Percentiles rank a stretch among this genome's conserved stretches.
These are phyloP conservation scores for Scaptomyza parva DNA, from an alignment of 2,888 invertebrate species.

Conservation along the genomic window DNA sequence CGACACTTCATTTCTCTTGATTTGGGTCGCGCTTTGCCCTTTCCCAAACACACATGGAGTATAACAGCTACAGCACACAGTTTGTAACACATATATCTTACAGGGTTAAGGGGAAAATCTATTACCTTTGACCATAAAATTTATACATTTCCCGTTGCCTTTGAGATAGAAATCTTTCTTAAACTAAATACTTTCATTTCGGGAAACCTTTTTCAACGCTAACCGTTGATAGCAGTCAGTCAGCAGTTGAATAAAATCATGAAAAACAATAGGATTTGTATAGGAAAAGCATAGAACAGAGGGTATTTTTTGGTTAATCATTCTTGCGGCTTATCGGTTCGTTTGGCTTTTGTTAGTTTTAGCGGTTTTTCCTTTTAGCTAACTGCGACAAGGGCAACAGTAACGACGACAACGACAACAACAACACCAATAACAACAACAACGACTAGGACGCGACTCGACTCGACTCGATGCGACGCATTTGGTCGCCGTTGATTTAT, in stretches of 20 bases:
- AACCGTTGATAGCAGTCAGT: neutral
- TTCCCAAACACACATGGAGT: constrained; percentile 9
- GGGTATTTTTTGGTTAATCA: constrained; percentile 29
- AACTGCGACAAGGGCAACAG: constrained; percentile 50
- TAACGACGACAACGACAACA: neutral
- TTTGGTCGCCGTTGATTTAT: constrained; percentile 74
- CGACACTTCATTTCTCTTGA: constrained; percentile 84
- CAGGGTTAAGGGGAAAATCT: no score
- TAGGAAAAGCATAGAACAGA: constrained; percentile 7
- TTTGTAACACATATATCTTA: neutral
- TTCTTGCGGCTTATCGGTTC: constrained; percentile 10
- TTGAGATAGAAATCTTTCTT: no score
- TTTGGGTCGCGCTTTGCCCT: constrained; percentile 71
- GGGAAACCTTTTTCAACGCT: no score
- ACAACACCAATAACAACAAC: no score
- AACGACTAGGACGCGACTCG: constrained; percentile 3
- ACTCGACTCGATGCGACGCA: constrained; percentile 31
- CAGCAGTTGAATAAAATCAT: neutral
- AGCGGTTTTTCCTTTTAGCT: constrained; percentile 65
- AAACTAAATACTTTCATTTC: no score
- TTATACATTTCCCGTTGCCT: no score
- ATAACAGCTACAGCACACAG: constrained; percentile 1
- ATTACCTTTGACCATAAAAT: no score
- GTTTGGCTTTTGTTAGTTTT: constrained; percentile 46
- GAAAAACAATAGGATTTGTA: neutral